Base-by-base conservation (phyloP, 2,888 invertebrate species). In the Lithophane socia region DNA sequence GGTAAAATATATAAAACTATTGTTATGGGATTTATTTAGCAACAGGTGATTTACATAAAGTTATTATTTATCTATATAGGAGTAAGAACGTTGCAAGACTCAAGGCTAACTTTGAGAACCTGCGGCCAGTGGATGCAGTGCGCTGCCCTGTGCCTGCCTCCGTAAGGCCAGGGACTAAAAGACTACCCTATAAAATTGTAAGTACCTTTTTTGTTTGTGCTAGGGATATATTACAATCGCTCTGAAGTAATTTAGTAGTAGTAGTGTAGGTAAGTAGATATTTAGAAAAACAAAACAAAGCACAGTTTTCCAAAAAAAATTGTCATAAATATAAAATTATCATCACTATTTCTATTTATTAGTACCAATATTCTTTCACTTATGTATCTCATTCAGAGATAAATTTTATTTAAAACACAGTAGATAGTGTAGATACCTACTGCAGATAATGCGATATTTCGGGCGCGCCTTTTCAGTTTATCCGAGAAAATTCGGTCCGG, bases 71-170 rank as follows among this genome's bases (percentile, higher is more conserved):
- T 42, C 3, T 52, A 1, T 29, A 3, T 49, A 81, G 75, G 56
- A 44, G 75, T n/a, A 67, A 81, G 12, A 67, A 58, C 13, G 42
- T 82, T 47, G 79, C 82, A 21, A 82, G 52, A n/a, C 49, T 75
- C 44, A 75, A 63, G 49, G 67, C 29, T 21, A 81, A 49, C 12
- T 58, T 68, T 24, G 63, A 82, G 49, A 64, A n/a, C 44, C 42
- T 61, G n/a, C 21, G 0, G 49, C 44, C 0, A 4, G 16, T 44
- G 44, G 54, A 75, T 52, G 68, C 76, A 16, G 16, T 7, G 52
- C 64, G 58, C 13, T 79, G 76, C 18, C 10, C 37, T 16, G 58
- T 82, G 56, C 76, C 76, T 44, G 67, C 75, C 21, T 56, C 54
- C 12, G 3, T 82, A 64, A 24, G 49, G 24, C 58, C 44, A 5